These are phyloP conservation scores for Scrobipalpa costella DNA, from an alignment of 2,888 invertebrate genomes.

Conservation along the genomic window DNA sequence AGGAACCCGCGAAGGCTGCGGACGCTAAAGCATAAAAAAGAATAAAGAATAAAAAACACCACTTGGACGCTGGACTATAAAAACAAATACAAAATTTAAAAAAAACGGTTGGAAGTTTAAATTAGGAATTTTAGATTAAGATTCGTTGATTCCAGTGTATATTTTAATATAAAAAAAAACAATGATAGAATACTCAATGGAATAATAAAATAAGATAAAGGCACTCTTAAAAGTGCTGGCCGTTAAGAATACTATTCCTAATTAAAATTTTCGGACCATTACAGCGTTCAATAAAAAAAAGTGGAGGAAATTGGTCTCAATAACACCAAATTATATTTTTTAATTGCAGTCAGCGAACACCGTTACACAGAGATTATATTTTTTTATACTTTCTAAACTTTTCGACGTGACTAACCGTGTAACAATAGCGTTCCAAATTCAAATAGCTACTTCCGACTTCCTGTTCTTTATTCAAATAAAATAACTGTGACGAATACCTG, in stretches of 20 bases:
- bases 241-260: neutral
- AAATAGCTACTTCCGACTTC: conserved; percentile 61
- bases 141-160: neutral
- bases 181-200: neutral
- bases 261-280: neutral
- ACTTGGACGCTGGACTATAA: conserved; percentile 22
- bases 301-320: conserved; percentile 53
- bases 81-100: neutral
- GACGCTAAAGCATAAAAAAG: conserved; percentile 65
- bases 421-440: conserved; percentile 36
- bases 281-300: conserved; percentile 23
- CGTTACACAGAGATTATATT: conserved; percentile 15
- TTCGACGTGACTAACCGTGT: conserved; percentile 37
- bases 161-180: neutral
- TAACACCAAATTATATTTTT: conserved; percentile 45
- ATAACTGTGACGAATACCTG: conserved; percentile 38
- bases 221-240: neutral
- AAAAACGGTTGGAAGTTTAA: conserved; percentile 3
- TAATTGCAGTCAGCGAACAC: conserved; percentile 16
- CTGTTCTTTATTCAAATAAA: conserved; percentile 51
- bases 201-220: neutral
- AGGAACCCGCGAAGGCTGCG: conserved; percentile 45
- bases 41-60: conserved; percentile 26
- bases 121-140: neutral
- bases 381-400: conserved; percentile 39